Percentiles rank a stretch among this genome's conserved stretches.
phyloP scores from a whole-genome alignment of 2,797 vertebrate species.

The Sebastes miniatus region DNA sequence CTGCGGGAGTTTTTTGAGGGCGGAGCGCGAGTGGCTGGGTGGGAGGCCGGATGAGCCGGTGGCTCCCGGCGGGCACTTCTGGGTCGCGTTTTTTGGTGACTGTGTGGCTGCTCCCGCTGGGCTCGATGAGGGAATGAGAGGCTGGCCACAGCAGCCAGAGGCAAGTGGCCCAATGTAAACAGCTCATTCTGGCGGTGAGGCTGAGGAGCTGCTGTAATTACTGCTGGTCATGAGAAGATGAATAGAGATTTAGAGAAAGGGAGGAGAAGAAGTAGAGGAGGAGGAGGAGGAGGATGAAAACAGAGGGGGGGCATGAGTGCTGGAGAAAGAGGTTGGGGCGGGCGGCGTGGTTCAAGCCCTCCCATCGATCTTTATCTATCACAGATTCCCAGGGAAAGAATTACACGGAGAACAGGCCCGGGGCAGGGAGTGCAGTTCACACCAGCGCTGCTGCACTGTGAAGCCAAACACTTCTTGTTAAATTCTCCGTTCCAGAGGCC shows the following conservation, averaged over 20 bases:
- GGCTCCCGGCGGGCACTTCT: conserved; percentile 1
- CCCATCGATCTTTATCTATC: conserved; percentile 71
- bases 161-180: conserved; percentile 72
- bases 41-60: conserved; percentile 8
- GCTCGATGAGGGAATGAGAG: conserved; percentile 37
- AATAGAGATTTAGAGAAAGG: conserved; percentile 45
- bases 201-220: conserved; percentile 65
- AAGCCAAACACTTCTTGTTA: conserved; percentile 51
- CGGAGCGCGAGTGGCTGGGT: neutral
- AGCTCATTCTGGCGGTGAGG: conserved; percentile 55
- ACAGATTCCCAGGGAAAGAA: conserved; percentile 62
- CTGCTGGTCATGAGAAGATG: conserved; percentile 56
- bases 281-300: conserved; percentile 6
- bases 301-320: neutral
- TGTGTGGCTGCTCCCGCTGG: conserved; percentile 48
- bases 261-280: conserved; percentile 22
- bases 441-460: conserved; percentile 31
- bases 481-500: conserved; percentile 43
- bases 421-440: conserved; percentile 51
- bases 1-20: conserved; percentile 15
- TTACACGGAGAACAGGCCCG: conserved; percentile 22
- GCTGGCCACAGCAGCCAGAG: conserved; percentile 57
- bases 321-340: conserved; percentile 4
- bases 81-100: conserved; percentile 38
- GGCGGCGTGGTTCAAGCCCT: conserved; percentile 33